Evolutionary conservation across 1,140 invertebrate genomes (phyloP).

Genomic region (Drosophila kanapiae): DNA sequence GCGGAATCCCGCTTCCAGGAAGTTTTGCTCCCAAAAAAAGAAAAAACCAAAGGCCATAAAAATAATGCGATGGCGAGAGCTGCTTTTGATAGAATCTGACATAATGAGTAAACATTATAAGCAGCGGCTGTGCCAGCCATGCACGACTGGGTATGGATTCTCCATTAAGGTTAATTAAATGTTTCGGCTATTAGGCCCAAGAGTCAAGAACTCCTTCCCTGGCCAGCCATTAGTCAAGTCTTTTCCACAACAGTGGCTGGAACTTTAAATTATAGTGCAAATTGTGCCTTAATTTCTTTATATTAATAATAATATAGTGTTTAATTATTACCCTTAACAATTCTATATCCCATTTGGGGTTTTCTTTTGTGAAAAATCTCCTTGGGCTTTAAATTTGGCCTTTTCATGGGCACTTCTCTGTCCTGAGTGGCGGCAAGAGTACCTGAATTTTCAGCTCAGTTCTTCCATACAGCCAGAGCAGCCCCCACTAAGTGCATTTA

Average conservation of each 20-base stretch:
- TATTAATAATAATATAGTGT: too few species aligned
- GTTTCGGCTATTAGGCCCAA: too few species aligned
- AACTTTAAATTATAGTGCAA: too few species aligned
- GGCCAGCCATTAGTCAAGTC: not conserved
- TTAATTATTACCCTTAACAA: too few species aligned
- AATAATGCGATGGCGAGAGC: constrained; percentile 8
- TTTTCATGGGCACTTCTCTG: not conserved
- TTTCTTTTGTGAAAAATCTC: too few species aligned
- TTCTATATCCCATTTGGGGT: too few species aligned
- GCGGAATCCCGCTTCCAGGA: not conserved
- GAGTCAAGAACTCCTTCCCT: not conserved
- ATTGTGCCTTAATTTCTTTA: too few species aligned
- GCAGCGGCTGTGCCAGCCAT: not conserved
- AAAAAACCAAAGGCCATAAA: not conserved
- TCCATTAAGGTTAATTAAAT: constrained; percentile 9
- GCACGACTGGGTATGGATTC: not conserved
- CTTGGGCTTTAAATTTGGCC: not conserved
- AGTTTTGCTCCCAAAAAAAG: not conserved
- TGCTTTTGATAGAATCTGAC: constrained; percentile 30
- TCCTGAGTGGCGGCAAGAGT: not conserved
- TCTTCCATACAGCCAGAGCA: constrained; percentile 2
- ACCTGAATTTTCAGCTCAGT: constrained; percentile 3
- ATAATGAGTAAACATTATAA: constrained; percentile 34
- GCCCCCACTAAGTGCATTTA: constrained; percentile 20
- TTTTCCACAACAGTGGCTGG: too few species aligned